phyloP scores from a whole-genome alignment of 2,113 vertebrate genomes.

The Suncus etruscus region DNA sequence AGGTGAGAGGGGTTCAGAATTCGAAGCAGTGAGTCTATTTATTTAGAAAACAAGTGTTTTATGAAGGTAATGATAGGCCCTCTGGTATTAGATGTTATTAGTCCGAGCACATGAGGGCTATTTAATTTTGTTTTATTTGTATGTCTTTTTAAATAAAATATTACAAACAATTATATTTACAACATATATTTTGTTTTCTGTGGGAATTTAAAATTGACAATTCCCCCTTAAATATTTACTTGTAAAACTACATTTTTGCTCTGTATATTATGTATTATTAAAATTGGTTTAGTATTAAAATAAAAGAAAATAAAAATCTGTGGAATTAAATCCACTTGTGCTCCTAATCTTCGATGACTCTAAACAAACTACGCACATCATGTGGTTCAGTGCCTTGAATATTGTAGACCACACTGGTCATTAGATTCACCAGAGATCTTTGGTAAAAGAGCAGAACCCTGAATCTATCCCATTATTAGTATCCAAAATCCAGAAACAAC shows the following conservation, averaged over 20 bases:
- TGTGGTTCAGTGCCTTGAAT: background rate
- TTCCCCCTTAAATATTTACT: background rate
- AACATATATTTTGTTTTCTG: background rate
- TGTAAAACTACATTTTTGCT: background rate
- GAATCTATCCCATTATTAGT: background rate
- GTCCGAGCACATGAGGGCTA: background rate
- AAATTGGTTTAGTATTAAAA: no score
- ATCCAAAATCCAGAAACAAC: background rate
- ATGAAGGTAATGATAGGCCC: background rate
- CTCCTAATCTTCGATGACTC: background rate
- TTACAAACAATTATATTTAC: background rate
- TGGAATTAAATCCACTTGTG: slow-evolving; percentile 28
- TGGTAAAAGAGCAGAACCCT: background rate
- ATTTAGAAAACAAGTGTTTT: background rate
- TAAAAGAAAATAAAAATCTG: background rate
- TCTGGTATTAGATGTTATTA: background rate
- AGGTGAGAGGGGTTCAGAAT: background rate
- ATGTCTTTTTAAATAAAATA: background rate
- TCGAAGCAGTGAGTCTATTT: background rate
- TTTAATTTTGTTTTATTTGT: background rate
- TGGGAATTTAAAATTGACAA: background rate
- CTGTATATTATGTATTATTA: no score
- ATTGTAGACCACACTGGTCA: background rate
- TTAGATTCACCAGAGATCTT: background rate
- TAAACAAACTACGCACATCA: slow-evolving; percentile 31